Evolutionary conservation across 1,140 invertebrate genomes (phyloP).

Genomic region (Euborellia annulipes): DNA sequence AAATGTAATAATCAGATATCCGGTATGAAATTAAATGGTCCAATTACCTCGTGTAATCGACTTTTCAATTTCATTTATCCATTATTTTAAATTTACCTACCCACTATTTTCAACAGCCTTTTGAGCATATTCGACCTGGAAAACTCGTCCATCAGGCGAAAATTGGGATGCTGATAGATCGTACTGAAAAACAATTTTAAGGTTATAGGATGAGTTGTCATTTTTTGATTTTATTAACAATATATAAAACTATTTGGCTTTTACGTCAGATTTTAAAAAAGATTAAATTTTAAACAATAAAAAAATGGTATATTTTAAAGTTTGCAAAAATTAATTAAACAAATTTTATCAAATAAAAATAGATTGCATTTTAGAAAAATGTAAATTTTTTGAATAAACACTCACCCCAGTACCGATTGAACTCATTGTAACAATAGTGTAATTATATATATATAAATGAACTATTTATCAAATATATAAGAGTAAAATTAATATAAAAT

Average conservation of each 20-base stretch:
- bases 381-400: too few relatives aligned
- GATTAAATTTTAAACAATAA: conserved; percentile 8
- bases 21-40: too few relatives aligned
- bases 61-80: too few relatives aligned
- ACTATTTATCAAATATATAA: too few relatives aligned
- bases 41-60: too few relatives aligned
- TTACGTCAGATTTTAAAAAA: conserved; percentile 2
- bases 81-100: conserved; percentile 29
- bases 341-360: neutral
- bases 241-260: neutral
- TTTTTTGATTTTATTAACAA: neutral
- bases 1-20: too few relatives aligned
- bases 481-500: too few relatives aligned
- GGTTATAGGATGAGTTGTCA: neutral
- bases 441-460: too few relatives aligned
- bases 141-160: conserved; percentile 95
- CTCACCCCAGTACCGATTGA: conserved; percentile 89
- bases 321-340: conserved; percentile 18
- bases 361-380: too few relatives aligned
- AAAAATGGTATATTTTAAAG: conserved; percentile 15
- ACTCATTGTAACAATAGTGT: too few relatives aligned
- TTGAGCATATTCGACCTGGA: conserved; percentile 98
- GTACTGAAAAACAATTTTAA: conserved; percentile 50
- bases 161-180: conserved; percentile 99
- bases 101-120: conserved; percentile 99